phyloP scores from a whole-genome alignment of 2,113 vertebrate genomes.

The Scytalopus superciliaris region DNA sequence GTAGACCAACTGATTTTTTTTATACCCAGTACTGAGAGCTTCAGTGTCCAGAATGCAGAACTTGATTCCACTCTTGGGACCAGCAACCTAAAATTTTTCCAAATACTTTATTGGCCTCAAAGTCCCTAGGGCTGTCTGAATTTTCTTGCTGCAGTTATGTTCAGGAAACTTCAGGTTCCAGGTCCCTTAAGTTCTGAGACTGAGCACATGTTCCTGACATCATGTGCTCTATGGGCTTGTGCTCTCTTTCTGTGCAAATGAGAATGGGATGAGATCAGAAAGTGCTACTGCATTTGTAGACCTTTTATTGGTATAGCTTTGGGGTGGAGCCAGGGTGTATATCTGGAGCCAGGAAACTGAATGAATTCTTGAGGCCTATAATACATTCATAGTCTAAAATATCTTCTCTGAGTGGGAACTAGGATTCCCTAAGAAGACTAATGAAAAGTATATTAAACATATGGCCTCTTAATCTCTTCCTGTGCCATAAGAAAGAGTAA shows the following conservation, averaged over 20 bases:
- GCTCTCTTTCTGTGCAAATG: not conserved
- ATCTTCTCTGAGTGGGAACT: not conserved
- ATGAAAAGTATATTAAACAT: not conserved
- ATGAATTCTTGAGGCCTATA: not conserved
- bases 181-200: not conserved
- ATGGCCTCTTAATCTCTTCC: not conserved
- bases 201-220: not conserved
- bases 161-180: not conserved
- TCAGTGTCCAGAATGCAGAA: not conserved
- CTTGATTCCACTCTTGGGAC: not conserved
- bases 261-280: not conserved
- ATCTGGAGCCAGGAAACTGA: not conserved
- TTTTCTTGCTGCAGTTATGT: not conserved
- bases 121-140: not conserved
- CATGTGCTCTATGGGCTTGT: not conserved
- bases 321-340: not conserved
- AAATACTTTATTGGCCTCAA: not conserved
- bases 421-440: not conserved
- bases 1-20: not conserved
- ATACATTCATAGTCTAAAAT: not conserved
- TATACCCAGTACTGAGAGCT: fast-evolving
- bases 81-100: not conserved
- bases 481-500: not conserved
- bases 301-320: constrained; percentile 2
- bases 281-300: not conserved